phyloP scores from a whole-genome alignment of 2,888 invertebrate species.

The Thecophora atra region DNA sequence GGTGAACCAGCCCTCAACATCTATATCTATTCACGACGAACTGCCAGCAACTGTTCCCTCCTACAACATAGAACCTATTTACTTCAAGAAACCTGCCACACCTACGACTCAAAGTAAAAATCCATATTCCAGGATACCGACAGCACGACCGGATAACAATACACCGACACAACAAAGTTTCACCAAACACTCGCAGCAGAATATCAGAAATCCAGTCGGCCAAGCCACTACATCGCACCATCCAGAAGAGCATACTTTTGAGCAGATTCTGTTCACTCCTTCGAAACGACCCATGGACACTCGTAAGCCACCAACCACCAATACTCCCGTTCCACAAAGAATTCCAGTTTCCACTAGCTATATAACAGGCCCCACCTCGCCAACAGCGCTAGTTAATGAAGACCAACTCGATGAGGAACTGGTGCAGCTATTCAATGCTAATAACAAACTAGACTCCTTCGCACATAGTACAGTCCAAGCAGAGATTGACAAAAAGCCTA shows the following conservation, averaged over 20 bases:
- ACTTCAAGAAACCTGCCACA: slow-evolving; percentile 3
- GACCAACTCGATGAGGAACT: slow-evolving; percentile 55
- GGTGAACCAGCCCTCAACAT: not conserved
- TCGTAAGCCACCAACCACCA: slow-evolving; percentile 37
- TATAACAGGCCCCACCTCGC: slow-evolving; percentile 67
- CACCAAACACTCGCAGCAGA: slow-evolving; percentile 36
- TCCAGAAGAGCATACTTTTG: slow-evolving; percentile 38
- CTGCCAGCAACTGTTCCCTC: not conserved
- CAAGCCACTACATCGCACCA: slow-evolving; percentile 45
- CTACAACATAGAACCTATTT: slow-evolving; percentile 12
- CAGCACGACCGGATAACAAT: slow-evolving; percentile 26
- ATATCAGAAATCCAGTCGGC: slow-evolving; percentile 43
- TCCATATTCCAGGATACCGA: slow-evolving; percentile 1
- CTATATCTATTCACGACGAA: not conserved
- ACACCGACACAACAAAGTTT: not conserved
- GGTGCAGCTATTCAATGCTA: slow-evolving; percentile 54
- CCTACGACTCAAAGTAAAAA: not conserved
- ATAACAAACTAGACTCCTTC: slow-evolving; percentile 60
- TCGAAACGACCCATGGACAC: slow-evolving; percentile 47
- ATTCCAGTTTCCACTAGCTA: slow-evolving; percentile 67
- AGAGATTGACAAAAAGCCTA: slow-evolving; percentile 47
- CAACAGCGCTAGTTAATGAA: slow-evolving; percentile 63
- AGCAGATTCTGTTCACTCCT: slow-evolving; percentile 46
- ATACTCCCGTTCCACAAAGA: slow-evolving; percentile 45
- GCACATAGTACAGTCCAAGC: slow-evolving; percentile 56